Evolutionary conservation across 2,888 invertebrate genomes (phyloP).

Genomic region (Bruchidius siliquastri): DNA sequence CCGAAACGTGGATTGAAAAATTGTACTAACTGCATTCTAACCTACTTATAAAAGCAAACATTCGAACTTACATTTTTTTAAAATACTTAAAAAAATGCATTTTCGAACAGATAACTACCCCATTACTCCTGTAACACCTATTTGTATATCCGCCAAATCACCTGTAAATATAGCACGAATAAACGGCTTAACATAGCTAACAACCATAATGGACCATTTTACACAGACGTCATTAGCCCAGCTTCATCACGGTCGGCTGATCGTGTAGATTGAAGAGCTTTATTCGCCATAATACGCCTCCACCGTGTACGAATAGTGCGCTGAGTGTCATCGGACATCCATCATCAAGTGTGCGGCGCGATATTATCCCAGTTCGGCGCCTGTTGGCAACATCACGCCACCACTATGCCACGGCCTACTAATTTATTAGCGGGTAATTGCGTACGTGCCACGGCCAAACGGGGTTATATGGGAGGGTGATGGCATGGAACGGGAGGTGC

Average conservation of each 20-base stretch:
- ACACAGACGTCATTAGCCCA: neutral
- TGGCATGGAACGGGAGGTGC: neutral
- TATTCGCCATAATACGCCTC: neutral
- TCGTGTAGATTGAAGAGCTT: neutral
- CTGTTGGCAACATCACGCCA: neutral
- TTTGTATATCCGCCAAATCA: no score
- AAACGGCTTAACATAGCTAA: no score
- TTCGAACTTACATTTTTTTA: no score
- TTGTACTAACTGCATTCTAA: no score
- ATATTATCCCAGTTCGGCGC: neutral
- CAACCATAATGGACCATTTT: neutral
- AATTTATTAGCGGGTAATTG: constrained; percentile 30
- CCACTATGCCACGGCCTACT: constrained; percentile 6
- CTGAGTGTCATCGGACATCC: neutral
- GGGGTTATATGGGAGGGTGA: neutral
- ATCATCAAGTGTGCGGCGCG: neutral
- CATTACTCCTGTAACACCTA: no score
- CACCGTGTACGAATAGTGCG: neutral
- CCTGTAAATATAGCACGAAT: no score
- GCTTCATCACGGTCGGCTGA: neutral
- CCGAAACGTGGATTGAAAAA: no score
- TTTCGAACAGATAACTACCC: no score
- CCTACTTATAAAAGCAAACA: no score
- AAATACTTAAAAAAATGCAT: no score
- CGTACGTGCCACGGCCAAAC: constrained; percentile 22